These are phyloP conservation scores for Spondyliosoma cantharus DNA, from an alignment of 2,797 vertebrate genomes.

Conservation along the genomic window DNA sequence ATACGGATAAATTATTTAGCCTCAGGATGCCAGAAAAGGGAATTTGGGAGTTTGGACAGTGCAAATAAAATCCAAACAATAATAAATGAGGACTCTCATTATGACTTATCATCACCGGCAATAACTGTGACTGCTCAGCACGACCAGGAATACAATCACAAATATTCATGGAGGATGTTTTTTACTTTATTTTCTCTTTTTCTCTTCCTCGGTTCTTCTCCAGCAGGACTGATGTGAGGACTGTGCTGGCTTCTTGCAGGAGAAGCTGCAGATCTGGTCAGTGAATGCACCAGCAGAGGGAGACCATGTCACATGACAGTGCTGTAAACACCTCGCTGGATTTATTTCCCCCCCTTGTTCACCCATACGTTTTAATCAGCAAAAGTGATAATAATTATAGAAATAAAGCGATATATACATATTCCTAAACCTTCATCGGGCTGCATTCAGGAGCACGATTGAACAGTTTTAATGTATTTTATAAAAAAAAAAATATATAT, in stretches of 20 bases:
- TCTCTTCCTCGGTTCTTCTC: background rate
- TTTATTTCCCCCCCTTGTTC: background rate
- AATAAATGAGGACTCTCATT: conserved; percentile 18
- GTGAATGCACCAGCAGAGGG: conserved; percentile 79
- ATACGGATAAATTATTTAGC: conserved; percentile 80
- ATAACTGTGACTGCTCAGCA: background rate
- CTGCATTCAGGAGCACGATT: background rate
- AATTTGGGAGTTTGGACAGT: conserved; percentile 54
- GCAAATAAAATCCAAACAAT: conserved; percentile 55
- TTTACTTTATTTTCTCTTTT: conserved; percentile 21
- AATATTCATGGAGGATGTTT: background rate
- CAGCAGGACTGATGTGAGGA: background rate
- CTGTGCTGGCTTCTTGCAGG: background rate
- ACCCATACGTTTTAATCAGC: background rate
- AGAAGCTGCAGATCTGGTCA: conserved; percentile 43
- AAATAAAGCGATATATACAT: background rate
- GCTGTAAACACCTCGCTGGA: background rate
- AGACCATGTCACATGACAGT: conserved; percentile 70
- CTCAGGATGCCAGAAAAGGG: conserved; percentile 63
- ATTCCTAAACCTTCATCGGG: background rate
- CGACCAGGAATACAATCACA: background rate
- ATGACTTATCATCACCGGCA: background rate
- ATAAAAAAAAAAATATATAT: background rate
- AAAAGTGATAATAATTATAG: background rate
- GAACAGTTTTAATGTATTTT: too few species aligned